Base-by-base conservation (phyloP, 2,888 invertebrate genomes). In the Callimorpha dominula region DNA sequence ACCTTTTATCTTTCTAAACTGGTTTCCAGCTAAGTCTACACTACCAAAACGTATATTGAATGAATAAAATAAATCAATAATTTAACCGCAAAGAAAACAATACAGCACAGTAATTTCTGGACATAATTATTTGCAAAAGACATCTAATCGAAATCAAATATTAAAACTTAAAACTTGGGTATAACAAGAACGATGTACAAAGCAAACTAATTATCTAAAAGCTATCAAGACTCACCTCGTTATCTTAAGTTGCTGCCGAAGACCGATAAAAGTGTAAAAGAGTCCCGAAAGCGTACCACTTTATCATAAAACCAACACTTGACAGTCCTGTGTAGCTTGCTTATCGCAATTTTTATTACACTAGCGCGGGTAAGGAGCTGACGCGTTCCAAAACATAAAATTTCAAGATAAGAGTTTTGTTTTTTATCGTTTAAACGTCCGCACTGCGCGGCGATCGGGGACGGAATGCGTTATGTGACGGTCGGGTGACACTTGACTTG, bases 151-250 rank as follows among this genome's bases (percentile, higher is more conserved):
- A 49, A 43, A 42, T 64, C 62, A 65, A 57, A 73, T 71, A 81
- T 77, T 77, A 78, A 75, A 78, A 62, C 66, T 73, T 76, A 80
- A 62, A 69, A 78, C 74, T 76, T 79, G 43, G 15, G 52, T 85
- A 82, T 85, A 85, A 75, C 74, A 81, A 81, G 84, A 79, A 78
- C 79, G 75, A 74, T n/a, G 50, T 77, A 78, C 84, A 85, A 86
- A 85, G 77, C 86, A 87, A 86, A 90, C 88, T 92, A 93, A 93
- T 93, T 94, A 94, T 94, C 93, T 81, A 89, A 89, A 94, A 95
- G 94, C 92, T 94, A 95, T 95, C 95, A 89, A 81, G 79, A 89
- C 95, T 95, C 94, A 95, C 95, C 95, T 94, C 79, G 83, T 95
- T 95, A 95, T 95, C 95, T 88, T 77, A 89, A 91, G 91, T 90